Evolutionary conservation across 2,797 vertebrate species (phyloP), one percentile per base, ranked within the genome.

Genomic region (Argentina silus): DNA sequence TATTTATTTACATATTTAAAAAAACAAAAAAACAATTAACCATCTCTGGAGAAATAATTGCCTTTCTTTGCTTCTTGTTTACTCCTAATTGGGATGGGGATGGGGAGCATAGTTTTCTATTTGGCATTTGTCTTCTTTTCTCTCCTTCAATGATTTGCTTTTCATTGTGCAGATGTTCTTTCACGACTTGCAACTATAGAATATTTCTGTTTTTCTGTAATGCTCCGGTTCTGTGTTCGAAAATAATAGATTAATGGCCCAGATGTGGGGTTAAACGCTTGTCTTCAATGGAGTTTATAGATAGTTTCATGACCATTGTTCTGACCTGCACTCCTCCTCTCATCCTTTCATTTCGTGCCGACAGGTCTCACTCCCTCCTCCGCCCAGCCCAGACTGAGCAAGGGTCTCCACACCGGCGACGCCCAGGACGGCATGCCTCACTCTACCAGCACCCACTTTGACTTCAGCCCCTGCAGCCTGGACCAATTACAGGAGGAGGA

Each of bases 401-500:
- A 97, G 6, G 83, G 82, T 1, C 76, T 80, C 1, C 77, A 74
- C 67, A 47, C 87, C 27, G n/a, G n/a, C n/a, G n/a, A n/a, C n/a
- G n/a, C n/a, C n/a, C n/a, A n/a, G n/a, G n/a, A n/a, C n/a, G n/a
- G n/a, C n/a, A 78, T 87, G 17, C 89, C 93, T 48, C 90, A 91
- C 3, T 88, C 91, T 0, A 76, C 92, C 21, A 86, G 87, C 81
- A 91, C 88, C 12, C 90, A 94, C 81, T 97, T 97, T 66, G 97
- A 98, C 85, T 97, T 97, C 89, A 95, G 93, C 42, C 89, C 93
- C 23, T 86, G 87, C 67, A 87, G 88, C 1, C 73, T 97, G 84
- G 96, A 98, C 75, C 95, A 96, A 74, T 78, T 96, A 55, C 95
- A 94, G 67, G 96, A 98, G 84, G 97, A 96, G 47, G 94, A 95